Conservation (phyloP, 2,113 vertebrate genomes). For the Grammomys surdaster region DNA sequence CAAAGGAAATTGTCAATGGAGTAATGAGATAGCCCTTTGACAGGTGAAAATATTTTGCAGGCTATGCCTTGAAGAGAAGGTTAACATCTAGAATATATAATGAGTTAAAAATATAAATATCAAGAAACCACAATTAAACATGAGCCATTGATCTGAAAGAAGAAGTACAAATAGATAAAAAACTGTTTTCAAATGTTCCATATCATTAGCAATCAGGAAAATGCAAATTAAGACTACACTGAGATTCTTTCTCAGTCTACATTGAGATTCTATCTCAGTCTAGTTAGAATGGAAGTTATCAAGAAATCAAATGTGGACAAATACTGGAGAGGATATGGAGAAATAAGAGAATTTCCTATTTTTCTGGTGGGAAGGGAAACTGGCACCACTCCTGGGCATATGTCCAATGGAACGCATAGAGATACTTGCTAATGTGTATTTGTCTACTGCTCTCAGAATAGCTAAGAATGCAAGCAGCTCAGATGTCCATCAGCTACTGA, state of each 20-base stretch:
- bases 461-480: background rate
- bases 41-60: background rate
- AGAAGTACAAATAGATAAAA: background rate
- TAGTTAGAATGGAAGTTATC: background rate
- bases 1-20: background rate
- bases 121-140: background rate
- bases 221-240: background rate
- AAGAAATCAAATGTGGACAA: background rate
- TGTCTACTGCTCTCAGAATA: background rate
- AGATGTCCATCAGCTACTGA: background rate
- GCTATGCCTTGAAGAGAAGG: background rate
- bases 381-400: background rate
- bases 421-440: background rate
- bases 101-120: background rate
- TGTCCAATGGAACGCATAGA: background rate
- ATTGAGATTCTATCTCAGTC: background rate
- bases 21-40: background rate
- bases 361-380: background rate
- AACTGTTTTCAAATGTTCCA: background rate
- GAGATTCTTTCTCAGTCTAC: background rate
- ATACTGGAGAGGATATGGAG: background rate
- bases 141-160: background rate
- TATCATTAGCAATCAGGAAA: background rate
- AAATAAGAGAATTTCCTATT: background rate
- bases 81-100: background rate